These are phyloP conservation scores for Hirtodrosophila trivittata DNA, from an alignment of 2,888 invertebrate genomes.

Conservation along the genomic window DNA sequence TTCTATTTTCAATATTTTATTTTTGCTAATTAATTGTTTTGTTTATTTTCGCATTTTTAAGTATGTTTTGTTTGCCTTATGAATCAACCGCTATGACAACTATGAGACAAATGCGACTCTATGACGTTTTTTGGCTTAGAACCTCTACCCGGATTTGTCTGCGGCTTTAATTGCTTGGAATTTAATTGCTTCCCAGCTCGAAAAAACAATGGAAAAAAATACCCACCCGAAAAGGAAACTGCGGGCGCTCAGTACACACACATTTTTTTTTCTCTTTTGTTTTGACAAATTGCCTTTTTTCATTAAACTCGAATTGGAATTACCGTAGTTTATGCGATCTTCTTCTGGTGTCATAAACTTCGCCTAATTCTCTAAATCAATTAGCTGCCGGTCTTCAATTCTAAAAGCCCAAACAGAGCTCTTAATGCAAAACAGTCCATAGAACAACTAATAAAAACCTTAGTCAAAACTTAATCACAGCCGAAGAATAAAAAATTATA, in stretches of 20 bases:
- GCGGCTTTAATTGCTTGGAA: slow-evolving; percentile 49
- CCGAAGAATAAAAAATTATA: slow-evolving; percentile 6
- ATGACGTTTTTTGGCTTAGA: slow-evolving; percentile 42
- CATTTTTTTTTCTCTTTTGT: too few species aligned
- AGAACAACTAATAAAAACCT: slow-evolving; percentile 7
- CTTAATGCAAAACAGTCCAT: slow-evolving; percentile 18
- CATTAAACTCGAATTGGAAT: slow-evolving; percentile 43
- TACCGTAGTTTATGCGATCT: slow-evolving; percentile 18
- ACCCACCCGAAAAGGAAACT: slow-evolving; percentile 27
- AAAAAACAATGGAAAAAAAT: slow-evolving; percentile 9
- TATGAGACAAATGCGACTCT: background rate
- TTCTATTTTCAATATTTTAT: slow-evolving; percentile 46
- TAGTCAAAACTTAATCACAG: background rate
- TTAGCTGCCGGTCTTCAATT: slow-evolving; percentile 52
- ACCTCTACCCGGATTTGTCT: slow-evolving; percentile 58
- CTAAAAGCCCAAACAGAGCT: slow-evolving; percentile 10
- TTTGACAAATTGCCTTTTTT: slow-evolving; percentile 54
- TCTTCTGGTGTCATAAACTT: slow-evolving; percentile 27
- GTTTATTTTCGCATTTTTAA: slow-evolving; percentile 13
- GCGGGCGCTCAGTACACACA: slow-evolving; percentile 20
- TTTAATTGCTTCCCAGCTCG: slow-evolving; percentile 51
- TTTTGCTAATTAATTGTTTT: slow-evolving; percentile 49
- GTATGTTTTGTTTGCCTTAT: slow-evolving; percentile 6
- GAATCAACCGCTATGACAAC: slow-evolving; percentile 40
- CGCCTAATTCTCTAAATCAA: slow-evolving; percentile 45